Evolutionary conservation across 2,797 vertebrate species (phyloP).

Genomic region (Propithecus perrieri): DNA sequence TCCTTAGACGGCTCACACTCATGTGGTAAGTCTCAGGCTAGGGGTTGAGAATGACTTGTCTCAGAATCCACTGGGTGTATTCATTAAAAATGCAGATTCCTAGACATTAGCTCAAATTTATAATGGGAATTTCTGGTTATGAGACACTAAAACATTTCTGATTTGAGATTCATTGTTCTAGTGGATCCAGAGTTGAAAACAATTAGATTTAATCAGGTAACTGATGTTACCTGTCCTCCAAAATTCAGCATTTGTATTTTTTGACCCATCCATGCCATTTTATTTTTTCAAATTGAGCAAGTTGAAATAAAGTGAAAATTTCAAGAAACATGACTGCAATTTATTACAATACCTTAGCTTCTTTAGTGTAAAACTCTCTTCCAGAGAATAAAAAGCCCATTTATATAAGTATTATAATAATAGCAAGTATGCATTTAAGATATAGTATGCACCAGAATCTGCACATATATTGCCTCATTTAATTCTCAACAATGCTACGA

Average conservation of each 20-base stretch:
- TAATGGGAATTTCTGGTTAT: not conserved
- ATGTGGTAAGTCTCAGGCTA: not conserved
- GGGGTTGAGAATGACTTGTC: not conserved
- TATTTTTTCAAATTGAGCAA: not conserved
- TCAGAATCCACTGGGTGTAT: not conserved
- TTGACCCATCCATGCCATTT: not conserved
- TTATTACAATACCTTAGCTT: not conserved
- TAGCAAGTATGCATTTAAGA: not conserved
- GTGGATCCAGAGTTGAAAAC: not conserved
- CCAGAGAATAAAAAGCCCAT: not conserved
- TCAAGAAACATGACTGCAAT: not conserved
- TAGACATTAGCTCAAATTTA: not conserved
- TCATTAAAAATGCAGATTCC: not conserved
- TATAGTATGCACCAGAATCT: not conserved
- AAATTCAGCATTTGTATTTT: not conserved
- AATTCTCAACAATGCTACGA: not conserved
- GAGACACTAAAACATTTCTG: not conserved
- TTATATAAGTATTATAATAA: not conserved
- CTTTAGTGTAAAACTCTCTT: not conserved
- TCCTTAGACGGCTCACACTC: not conserved
- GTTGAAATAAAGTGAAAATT: constrained; percentile 20
- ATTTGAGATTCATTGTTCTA: not conserved
- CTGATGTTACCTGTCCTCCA: not conserved
- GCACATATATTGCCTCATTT: not conserved
- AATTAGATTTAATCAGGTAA: not conserved